Conservation (phyloP, 2,888 invertebrate species). For the Lithophane ornitopus region DNA sequence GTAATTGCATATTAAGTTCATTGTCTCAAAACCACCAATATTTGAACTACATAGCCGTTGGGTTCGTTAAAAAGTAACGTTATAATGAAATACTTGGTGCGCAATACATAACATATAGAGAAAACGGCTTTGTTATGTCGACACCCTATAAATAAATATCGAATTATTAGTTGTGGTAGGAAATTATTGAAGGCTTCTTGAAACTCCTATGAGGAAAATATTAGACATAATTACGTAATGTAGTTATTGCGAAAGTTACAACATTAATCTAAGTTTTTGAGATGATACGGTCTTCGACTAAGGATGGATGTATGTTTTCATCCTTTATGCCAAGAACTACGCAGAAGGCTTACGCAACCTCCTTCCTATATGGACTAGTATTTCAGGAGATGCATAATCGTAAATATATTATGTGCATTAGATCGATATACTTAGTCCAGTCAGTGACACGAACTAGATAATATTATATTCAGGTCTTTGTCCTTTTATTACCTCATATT, state of each 20-base stretch:
- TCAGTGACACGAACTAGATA: not conserved
- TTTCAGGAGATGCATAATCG: not conserved
- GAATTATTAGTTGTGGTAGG: not conserved
- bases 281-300: not conserved
- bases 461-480: constrained; percentile 7
- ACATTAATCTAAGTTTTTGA: not conserved
- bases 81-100: constrained; percentile 32
- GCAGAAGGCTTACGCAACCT: constrained; percentile 57
- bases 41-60: not conserved
- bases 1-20: constrained; percentile 28
- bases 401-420: not conserved
- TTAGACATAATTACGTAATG: not conserved
- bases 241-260: not conserved
- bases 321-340: constrained; percentile 26
- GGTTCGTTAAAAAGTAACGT: not conserved
- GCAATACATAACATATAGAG: constrained; percentile 40
- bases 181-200: not conserved
- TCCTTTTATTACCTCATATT: constrained; percentile 7
- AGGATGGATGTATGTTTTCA: constrained; percentile 18
- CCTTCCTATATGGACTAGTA: not conserved
- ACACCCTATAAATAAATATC: constrained; percentile 51
- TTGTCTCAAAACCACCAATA: not conserved
- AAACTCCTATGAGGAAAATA: not conserved
- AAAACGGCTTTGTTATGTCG: constrained; percentile 53
- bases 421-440: not conserved